phyloP scores from a whole-genome alignment of 2,113 vertebrate genomes.

The Tychaedon coryphoeus region DNA sequence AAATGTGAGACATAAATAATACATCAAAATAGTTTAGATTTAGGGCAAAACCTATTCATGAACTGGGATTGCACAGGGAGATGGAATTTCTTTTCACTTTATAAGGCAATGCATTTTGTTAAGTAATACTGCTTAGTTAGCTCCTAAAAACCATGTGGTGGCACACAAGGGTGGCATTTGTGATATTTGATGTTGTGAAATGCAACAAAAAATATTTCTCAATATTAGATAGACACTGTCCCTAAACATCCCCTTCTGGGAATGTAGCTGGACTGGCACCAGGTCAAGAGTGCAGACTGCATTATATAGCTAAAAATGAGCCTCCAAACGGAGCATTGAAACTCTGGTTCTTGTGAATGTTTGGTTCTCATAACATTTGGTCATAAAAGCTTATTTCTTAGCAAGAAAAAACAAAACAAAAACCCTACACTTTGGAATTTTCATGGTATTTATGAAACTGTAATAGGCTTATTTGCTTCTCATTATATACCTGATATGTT shows the following conservation, averaged over 20 bases:
- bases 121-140: not conserved
- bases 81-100: conserved; percentile 11
- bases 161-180: not conserved
- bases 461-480: conserved; percentile 60
- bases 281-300: not conserved
- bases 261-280: not conserved
- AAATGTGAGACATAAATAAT: not conserved
- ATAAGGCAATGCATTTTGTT: not conserved
- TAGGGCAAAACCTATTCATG: not conserved
- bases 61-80: not conserved
- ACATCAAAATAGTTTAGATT: not conserved
- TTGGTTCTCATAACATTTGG: conserved; percentile 19
- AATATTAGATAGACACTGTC: not conserved
- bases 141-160: not conserved
- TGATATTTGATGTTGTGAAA: not conserved
- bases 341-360: conserved; percentile 17
- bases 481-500: conserved; percentile 50
- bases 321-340: not conserved
- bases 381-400: conserved; percentile 44
- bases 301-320: conserved; percentile 5
- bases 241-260: conserved; percentile 10
- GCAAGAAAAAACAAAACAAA: conserved; percentile 24
- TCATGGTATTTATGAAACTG: conserved; percentile 43
- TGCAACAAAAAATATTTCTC: not conserved
- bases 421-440: conserved; percentile 7